Percentiles rank a stretch among this genome's conserved stretches.
Evolutionary conservation across 2,113 vertebrate genomes (phyloP).

Genomic region (Polypterus senegalus): DNA sequence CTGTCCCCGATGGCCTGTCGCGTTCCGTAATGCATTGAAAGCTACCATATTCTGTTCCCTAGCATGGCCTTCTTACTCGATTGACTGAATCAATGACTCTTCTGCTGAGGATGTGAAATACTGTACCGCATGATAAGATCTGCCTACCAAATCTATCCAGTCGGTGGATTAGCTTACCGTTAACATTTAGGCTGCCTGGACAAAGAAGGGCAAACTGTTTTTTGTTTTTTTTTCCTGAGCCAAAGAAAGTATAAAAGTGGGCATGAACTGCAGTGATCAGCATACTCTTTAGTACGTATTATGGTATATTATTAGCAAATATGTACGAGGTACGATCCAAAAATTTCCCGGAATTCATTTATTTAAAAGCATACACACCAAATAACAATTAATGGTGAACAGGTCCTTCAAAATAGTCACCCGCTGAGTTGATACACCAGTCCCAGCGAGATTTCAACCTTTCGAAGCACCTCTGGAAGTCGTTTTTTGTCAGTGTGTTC

Average conservation of each 20-base stretch:
- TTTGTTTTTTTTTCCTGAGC: no score
- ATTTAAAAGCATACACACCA: no score
- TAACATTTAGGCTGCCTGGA: constrained; percentile 12
- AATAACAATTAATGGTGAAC: no score
- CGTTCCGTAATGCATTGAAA: constrained; percentile 26
- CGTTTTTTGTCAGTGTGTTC: no score
- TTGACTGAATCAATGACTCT: constrained; percentile 63
- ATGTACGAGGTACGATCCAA: no score
- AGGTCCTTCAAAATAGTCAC: no score
- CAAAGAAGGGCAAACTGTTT: not conserved
- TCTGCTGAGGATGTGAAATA: constrained; percentile 74
- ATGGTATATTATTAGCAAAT: no score
- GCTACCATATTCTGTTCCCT: constrained; percentile 32
- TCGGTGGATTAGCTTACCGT: constrained; percentile 39
- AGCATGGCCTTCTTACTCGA: constrained; percentile 43
- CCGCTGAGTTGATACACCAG: no score
- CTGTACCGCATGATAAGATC: constrained; percentile 69
- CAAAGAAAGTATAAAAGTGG: not conserved
- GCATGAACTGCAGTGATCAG: not conserved
- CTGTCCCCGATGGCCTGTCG: constrained; percentile 28
- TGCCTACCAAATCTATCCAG: constrained; percentile 33
- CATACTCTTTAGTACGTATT: no score
- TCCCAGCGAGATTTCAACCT: no score
- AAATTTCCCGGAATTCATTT: no score
- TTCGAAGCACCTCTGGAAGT: no score